Evolutionary conservation across 2,113 vertebrate species (phyloP), one percentile per base, ranked within the genome.

Genomic region (Carollia perspicillata): DNA sequence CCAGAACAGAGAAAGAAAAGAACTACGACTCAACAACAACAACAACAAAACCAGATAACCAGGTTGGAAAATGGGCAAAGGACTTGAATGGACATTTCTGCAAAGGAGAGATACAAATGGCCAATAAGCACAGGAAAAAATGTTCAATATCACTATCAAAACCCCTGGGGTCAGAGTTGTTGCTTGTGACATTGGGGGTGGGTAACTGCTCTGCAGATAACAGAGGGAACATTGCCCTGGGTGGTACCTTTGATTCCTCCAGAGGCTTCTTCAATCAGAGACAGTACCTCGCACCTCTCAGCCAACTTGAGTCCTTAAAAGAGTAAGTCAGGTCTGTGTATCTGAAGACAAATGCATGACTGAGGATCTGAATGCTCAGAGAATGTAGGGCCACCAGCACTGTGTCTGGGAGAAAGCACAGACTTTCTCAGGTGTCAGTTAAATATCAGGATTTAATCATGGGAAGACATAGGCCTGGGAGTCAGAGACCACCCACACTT

Each of bases 341-440:
- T 63, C 20, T 42, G 1, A 5, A 8, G 42, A 42, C 8, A 89
- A 79, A 22, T 14, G 1, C 8, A 22, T 0, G 30, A 17, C 18
- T 58, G 55, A 26, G 8, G 26, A 18, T 5, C 14, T 47, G 40
- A 40, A 63, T 4, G 1, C 47, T 58, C 42, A 42, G 66, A 13
- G 72, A n/a, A 12, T 28, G 28, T 28, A 18, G 55, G 8, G 12
- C 3, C 0, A 0, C 35, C n/a, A 68, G n/a, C 9, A 37, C 13
- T 23, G 6, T 49, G 4, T 42, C 20, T 40, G 35, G n/a, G 28
- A 71, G 42, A 44, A 42, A 11, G 10, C 55, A 42, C 22, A 75
- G 35, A 35, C 30, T 26, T 9, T 8, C 22, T 58, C 53, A 58
- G 55, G 55, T 9, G 55, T 58, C 55, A 3, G 23, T 58, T 9